Percentiles rank a stretch among this genome's conserved stretches.
These are phyloP conservation scores for Castor canadensis DNA, from an alignment of 2,113 vertebrate genomes.

Conservation along the genomic window DNA sequence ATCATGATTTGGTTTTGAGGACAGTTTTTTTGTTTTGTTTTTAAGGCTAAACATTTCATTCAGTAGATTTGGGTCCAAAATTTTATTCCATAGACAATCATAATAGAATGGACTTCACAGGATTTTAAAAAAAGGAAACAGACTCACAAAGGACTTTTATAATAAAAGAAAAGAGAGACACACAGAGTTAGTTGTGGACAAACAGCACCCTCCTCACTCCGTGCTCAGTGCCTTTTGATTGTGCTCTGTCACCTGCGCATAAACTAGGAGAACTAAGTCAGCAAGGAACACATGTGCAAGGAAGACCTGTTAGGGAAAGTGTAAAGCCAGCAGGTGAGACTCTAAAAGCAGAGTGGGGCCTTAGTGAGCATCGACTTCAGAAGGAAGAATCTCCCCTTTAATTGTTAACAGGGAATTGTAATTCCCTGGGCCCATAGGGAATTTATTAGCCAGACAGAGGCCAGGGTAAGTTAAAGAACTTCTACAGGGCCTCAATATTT, in stretches of 20 bases:
- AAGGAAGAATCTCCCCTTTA: rapidly evolving
- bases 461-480: not conserved
- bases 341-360: not conserved
- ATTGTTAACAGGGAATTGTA: not conserved
- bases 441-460: not conserved
- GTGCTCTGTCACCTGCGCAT: not conserved
- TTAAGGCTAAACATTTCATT: not conserved
- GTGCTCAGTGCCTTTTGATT: rapidly evolving
- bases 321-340: not conserved
- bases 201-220: rapidly evolving
- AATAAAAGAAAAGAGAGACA: not conserved
- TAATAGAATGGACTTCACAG: not conserved
- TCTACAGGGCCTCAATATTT: not conserved
- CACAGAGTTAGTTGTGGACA: not conserved
- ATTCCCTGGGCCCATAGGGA: not conserved
- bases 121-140: not conserved
- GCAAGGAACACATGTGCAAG: not conserved
- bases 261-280: rapidly evolving
- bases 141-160: not conserved
- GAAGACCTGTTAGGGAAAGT: not conserved
- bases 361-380: not conserved
- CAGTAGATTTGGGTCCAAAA: not conserved
- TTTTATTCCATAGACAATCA: not conserved
- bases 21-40: not conserved
- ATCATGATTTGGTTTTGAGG: not conserved